Evolutionary conservation across 2,113 vertebrate species (phyloP).

Genomic region (Apodemus speciosus): DNA sequence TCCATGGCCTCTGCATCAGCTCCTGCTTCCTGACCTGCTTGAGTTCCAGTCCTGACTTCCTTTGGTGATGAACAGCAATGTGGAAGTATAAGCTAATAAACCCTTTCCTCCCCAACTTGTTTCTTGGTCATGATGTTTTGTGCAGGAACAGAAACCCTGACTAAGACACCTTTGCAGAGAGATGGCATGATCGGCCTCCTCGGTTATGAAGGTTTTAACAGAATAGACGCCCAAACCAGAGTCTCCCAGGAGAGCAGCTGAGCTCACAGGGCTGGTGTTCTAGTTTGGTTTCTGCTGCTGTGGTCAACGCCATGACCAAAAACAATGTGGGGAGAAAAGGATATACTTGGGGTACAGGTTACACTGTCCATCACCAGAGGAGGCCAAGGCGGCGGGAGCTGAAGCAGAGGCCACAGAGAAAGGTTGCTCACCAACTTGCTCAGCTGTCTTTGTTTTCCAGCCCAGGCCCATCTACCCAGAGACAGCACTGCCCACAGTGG

Average conservation of each 20-base stretch:
- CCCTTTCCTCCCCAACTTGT: no score
- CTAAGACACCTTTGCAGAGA: neutral
- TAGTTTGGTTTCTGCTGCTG: no score
- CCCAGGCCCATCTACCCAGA: neutral
- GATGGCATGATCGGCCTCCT: neutral
- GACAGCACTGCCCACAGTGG: neutral
- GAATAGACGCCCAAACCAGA: neutral
- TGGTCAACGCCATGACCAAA: neutral
- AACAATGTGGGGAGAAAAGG: neutral
- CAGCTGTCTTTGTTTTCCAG: neutral
- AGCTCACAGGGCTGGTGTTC: neutral
- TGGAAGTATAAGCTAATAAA: no score
- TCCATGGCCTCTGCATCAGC: no score
- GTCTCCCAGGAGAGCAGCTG: neutral
- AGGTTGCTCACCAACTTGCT: neutral
- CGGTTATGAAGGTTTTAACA: neutral
- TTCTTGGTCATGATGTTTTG: no score
- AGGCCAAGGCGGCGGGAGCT: neutral
- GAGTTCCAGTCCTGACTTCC: no score
- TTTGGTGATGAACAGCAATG: no score
- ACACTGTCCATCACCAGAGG: neutral
- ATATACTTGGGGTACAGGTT: fast-evolving
- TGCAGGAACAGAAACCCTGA: no score
- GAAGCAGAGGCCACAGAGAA: neutral
- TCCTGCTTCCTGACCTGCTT: no score